Conservation (phyloP, 1,140 invertebrate species). For the Lycorma delicatula region DNA sequence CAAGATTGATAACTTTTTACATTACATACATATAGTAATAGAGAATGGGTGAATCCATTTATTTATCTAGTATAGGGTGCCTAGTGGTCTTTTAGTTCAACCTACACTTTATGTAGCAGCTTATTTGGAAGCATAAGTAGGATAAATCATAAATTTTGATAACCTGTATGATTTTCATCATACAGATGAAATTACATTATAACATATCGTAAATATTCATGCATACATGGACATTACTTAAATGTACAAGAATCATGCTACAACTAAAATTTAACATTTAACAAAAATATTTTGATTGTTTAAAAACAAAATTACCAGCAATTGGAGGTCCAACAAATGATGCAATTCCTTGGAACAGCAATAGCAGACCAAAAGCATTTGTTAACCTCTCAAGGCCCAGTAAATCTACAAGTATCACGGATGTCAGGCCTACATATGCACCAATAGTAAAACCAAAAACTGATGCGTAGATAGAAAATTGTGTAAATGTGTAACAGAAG, state of each 20-base stretch:
- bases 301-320: conserved; percentile 52
- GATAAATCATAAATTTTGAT: neutral
- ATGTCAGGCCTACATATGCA: conserved; percentile 87
- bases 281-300: neutral
- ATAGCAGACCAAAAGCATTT: conserved; percentile 84
- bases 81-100: too few species aligned
- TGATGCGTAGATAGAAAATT: conserved; percentile 66
- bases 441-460: conserved; percentile 83
- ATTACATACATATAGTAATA: too few species aligned
- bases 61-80: too few species aligned
- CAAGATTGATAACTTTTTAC: too few species aligned
- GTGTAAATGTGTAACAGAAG: conserved; percentile 56
- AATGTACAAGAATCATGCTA: neutral
- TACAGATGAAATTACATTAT: neutral
- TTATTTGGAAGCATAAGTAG: too few species aligned
- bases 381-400: conserved; percentile 79
- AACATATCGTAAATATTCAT: neutral
- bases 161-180: neutral
- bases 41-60: too few species aligned
- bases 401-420: conserved; percentile 79
- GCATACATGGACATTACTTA: neutral
- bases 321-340: conserved; percentile 81
- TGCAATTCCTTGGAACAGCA: conserved; percentile 87
- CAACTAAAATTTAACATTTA: neutral
- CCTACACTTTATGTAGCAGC: too few species aligned